Evolutionary conservation across 2,888 invertebrate species (phyloP), one percentile per base, ranked within the genome.

Genomic region (Drosophila parthenogenetica): DNA sequence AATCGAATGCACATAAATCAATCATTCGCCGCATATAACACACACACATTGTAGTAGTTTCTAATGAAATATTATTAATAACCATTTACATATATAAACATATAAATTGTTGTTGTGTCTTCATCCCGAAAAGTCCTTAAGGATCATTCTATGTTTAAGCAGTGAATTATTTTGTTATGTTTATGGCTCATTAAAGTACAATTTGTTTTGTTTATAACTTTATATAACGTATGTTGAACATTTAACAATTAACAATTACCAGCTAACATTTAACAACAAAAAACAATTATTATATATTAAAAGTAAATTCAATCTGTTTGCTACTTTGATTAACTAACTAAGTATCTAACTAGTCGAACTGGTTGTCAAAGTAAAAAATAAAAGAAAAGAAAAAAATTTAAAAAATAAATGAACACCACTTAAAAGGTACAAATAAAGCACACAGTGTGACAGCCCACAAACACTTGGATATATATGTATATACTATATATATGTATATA

Each of bases 51-150:
- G 69, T 78, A 77, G 77, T 62, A 76, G 80, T 60, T 43, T 29
- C 4, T 55, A 45, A 55, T 45, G 19, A 54, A 29, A 29, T 29
- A 29, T 29, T 55, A 77, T 59, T 45, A 53, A 43, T 62, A 67
- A 19, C n/a, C 29, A 32, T 48, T 48, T 35, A 35, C 35, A 70
- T 49, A 49, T 49, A 37, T 46, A 51, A 60, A 68, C 51, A 79
- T 85, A 73, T 35, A 35, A 35, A 75, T 84, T 73, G 88, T 88
- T 84, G 83, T 84, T 84, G 89, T 84, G 88, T 85, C 83, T 79
- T 76, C 82, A 89, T 71, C 50, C 55, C 35, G n/a, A 35, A 48
- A 49, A 50, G 55, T 69, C 62, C 53, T 55, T 57, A 65, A 61
- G 59, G 58, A 73, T 69, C 67, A 57, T 54, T 53, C 57, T 59